Conservation (phyloP, 2,797 vertebrate genomes). For the Anisognathus igniventris region DNA sequence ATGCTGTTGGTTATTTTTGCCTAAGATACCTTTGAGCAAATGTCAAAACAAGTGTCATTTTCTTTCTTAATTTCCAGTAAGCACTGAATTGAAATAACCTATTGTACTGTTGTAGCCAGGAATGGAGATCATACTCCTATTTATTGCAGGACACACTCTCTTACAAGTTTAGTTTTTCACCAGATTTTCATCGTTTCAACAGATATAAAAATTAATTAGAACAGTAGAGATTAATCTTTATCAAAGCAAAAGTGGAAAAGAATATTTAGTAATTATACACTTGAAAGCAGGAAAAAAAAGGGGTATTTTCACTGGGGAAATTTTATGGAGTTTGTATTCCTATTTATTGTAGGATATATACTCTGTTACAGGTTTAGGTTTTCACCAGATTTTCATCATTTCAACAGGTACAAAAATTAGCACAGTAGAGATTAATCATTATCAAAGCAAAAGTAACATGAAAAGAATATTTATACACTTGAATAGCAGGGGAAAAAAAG, state of each 20-base stretch:
- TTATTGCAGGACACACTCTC: no score
- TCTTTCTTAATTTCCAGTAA: background rate
- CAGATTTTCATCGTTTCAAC: background rate
- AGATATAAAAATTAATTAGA: background rate
- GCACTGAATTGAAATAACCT: background rate
- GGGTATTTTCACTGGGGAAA: background rate
- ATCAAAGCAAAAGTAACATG: no score
- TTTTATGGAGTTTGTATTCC: rapidly evolving
- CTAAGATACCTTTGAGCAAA: background rate
- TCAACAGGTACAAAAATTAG: background rate
- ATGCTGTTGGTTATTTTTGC: background rate
- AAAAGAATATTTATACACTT: no score
- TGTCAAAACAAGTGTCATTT: background rate
- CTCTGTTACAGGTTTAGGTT: background rate
- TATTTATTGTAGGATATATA: background rate
- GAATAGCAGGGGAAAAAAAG: no score
- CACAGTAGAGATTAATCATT: no score
- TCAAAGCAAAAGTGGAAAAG: background rate
- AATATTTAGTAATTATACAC: background rate
- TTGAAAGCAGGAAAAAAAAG: background rate
- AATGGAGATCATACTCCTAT: background rate
- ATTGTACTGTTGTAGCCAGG: background rate
- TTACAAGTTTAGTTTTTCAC: background rate
- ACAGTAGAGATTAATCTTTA: background rate
- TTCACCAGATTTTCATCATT: background rate